Base-by-base conservation (phyloP, 2,797 vertebrate genomes). In the Basileuterus tristriatus region DNA sequence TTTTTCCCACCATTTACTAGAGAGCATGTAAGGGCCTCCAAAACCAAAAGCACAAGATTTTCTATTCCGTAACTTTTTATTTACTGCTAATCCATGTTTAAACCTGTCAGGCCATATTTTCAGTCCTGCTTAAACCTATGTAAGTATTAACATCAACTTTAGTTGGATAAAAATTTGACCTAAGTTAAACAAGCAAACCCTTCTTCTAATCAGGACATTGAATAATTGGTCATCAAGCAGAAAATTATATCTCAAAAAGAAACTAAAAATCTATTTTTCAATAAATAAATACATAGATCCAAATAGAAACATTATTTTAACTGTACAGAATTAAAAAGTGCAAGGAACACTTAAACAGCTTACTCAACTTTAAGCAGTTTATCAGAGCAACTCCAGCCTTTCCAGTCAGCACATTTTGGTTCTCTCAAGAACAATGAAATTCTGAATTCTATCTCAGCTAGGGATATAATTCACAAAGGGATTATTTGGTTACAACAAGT, bases 361-460 rank as follows among this genome's bases (percentile, higher is more conserved):
- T 95, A 87, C 27, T 84, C 34, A 86, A 46, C 27, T 88, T 94
- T 83, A 90, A 95, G 77, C 70, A 87, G 68, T 96, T 93, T 95
- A 89, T 92, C 89, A 91, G 79, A 93, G 90, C 59, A 95, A 81
- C 34, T 79, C 34, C 76, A 92, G 76, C 58, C 87, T 93, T 89
- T 91, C 87, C 64, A 87, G 76, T 94, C 70, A 88, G 91, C 80
- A 90, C 46, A 63, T 93, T 90, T 91, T 50, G 44, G 12, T 79
- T 90, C 90, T 72, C 59, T 77, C 84, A 76, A 72, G 70, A 87
- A 93, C 77, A 95, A 89, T 78, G 58, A 82, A 90, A 74, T 60
- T 90, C 29, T 89, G 50, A 91, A 94, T 94, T 94, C 65, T 83
- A 10, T 88, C 69, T 47, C 59, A 80, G 55, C 55, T 75, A 18